Base-by-base conservation (phyloP, 2,888 invertebrate species). In the Lasioglossum marginatum region DNA sequence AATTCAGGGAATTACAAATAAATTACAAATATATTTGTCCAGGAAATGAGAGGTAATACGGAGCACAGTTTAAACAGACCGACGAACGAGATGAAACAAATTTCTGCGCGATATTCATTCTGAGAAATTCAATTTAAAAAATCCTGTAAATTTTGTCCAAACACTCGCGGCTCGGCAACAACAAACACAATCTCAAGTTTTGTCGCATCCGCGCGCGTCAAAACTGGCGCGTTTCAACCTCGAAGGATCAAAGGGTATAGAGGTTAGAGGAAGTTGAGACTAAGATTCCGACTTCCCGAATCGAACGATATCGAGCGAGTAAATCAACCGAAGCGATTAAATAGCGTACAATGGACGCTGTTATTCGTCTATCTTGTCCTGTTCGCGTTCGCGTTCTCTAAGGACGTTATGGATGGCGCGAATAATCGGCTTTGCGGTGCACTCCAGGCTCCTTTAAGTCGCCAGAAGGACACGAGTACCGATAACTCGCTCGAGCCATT, bases 341-440 rank as follows among this genome's bases (percentile, higher is more conserved):
- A 79, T 63, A 63, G 66, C 19, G 23, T 57, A 79, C 27, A 57
- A 40, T 43, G 68, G 66, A 43, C 43, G 23, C 8, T 37, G 75
- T 63, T 73, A 66, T 43, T 57, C 52, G 78, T 52, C 72, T 73
- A 82, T 57, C 57, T 77, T 6, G 23, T n/a, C 8, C 48, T 34
- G 68, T 68, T 34, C 43, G 8, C 48, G 57, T 23, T 19, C 31
- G 57, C 27, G 14, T 4, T 27, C n/a, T 34, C 75, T 68, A 57
- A 81, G 75, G 63, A 75, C 66, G 86, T 88, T 89, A 88, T 83
- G 77, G 82, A 89, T 88, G 84, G 79, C 73, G 76, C 78, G 82
- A 89, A 82, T 89, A 89, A 90, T 90, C 90, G 86, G 90, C 90
- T 90, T 90, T 88, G 83, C 81, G 78, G 71, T 63, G 71, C 85